Evolutionary conservation across 2,797 vertebrate genomes (phyloP).

Genomic region (Pygocentrus nattereri): DNA sequence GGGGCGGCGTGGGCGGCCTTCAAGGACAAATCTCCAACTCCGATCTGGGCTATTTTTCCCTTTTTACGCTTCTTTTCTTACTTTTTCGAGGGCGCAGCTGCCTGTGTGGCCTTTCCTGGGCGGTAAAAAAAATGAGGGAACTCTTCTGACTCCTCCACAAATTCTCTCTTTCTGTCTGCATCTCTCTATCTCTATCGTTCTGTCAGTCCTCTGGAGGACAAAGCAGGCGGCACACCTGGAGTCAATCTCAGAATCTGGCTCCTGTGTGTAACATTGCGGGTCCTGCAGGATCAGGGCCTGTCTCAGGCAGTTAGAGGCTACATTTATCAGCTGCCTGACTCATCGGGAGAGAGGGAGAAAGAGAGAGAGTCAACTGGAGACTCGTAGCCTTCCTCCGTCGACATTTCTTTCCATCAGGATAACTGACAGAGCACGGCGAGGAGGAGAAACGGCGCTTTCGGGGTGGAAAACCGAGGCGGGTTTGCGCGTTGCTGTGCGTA

Average conservation of each 20-base stretch:
- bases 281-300: constrained; percentile 37
- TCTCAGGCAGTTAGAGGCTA: constrained; percentile 42
- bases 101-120: not conserved
- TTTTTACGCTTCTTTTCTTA: not conserved
- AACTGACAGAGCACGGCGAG: not conserved
- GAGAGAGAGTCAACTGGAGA: constrained; percentile 14
- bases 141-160: not conserved
- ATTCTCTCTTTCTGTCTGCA: not conserved
- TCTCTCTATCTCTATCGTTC: constrained; percentile 5
- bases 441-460: not conserved
- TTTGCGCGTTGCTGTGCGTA: not conserved
- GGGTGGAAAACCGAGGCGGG: constrained; percentile 9
- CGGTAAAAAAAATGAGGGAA: not conserved
- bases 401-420: not conserved
- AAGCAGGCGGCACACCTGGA: not conserved
- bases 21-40: constrained; percentile 39
- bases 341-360: not conserved
- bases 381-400: not conserved
- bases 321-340: constrained; percentile 42
- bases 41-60: not conserved
- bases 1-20: constrained; percentile 63
- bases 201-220: constrained; percentile 10
- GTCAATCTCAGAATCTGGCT: constrained; percentile 40
- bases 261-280: constrained; percentile 8
- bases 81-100: not conserved